A percentile compares a stretch with the other conserved stretches of the same genome.
phyloP scores from a whole-genome alignment of 2,113 vertebrate species.

The Burhinus oedicnemus region DNA sequence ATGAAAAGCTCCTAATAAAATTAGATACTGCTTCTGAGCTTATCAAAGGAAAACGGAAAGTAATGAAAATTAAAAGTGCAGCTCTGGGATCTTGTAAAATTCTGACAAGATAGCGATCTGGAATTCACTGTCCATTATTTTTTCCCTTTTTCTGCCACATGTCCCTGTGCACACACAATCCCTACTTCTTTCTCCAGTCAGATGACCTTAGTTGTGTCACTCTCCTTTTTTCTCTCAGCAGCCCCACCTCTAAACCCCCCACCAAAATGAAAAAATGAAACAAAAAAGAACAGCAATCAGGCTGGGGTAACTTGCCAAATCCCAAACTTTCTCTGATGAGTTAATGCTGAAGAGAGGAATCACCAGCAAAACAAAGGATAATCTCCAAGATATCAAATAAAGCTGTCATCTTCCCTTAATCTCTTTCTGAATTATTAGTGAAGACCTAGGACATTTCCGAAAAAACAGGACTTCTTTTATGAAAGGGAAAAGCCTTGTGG shows the following conservation, averaged over 20 bases:
- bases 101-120: slow-evolving; percentile 52
- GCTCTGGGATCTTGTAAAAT: slow-evolving; percentile 67
- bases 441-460: not conserved
- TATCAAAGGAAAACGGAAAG: slow-evolving; percentile 73
- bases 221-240: not conserved
- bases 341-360: not conserved
- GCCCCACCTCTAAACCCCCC: not conserved
- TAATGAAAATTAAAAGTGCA: slow-evolving; percentile 73
- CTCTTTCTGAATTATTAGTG: not conserved
- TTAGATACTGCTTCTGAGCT: slow-evolving; percentile 74
- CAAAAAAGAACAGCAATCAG: not conserved
- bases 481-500: not conserved
- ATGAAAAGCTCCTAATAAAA: slow-evolving; percentile 78
- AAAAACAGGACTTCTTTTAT: not conserved
- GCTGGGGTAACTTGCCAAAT: not conserved
- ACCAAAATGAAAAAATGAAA: not conserved
- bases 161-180: not conserved
- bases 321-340: not conserved
- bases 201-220: not conserved
- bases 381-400: not conserved
- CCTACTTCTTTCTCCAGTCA: not conserved
- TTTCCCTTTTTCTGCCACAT: not conserved
- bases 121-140: slow-evolving; percentile 40
- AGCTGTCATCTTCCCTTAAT: not conserved
- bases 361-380: not conserved